A percentile compares a stretch with the other conserved stretches of the same genome.
These are phyloP conservation scores for Platyrinchus mystaceus DNA, from an alignment of 2,797 vertebrate genomes.

Conservation along the genomic window DNA sequence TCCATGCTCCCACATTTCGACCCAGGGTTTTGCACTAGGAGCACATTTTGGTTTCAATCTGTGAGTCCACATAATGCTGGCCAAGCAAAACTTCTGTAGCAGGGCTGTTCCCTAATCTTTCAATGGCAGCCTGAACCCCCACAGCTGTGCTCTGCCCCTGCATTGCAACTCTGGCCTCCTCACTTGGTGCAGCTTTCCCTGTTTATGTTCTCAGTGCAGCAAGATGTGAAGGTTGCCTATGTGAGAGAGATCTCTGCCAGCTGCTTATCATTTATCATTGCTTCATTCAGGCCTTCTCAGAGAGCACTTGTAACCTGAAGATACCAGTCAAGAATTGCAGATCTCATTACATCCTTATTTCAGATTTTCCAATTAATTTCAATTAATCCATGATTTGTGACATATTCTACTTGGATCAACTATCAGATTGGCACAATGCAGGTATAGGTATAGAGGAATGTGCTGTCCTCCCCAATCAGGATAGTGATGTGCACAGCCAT, in stretches of 20 bases:
- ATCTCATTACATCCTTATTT: background rate
- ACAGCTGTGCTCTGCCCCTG: background rate
- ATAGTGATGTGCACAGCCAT: background rate
- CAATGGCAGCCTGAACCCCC: background rate
- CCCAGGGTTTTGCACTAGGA: background rate
- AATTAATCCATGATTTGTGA: background rate
- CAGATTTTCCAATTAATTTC: background rate
- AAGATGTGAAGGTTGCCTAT: background rate
- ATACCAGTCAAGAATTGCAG: background rate
- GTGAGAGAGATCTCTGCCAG: background rate
- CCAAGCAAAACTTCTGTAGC: background rate
- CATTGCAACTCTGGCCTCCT: background rate
- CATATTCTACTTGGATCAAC: background rate
- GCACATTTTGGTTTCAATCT: background rate
- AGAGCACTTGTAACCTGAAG: background rate
- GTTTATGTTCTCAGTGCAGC: fast-evolving
- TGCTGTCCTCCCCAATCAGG: conserved; percentile 9
- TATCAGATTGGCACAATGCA: background rate
- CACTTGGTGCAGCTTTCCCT: background rate
- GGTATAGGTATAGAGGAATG: background rate
- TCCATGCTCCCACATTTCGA: background rate
- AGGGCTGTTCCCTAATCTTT: background rate
- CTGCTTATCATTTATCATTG: background rate
- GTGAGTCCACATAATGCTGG: background rate
- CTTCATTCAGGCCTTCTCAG: background rate